Conservation (phyloP, 1,140 invertebrate genomes). For the Belonocnema kinseyi region DNA sequence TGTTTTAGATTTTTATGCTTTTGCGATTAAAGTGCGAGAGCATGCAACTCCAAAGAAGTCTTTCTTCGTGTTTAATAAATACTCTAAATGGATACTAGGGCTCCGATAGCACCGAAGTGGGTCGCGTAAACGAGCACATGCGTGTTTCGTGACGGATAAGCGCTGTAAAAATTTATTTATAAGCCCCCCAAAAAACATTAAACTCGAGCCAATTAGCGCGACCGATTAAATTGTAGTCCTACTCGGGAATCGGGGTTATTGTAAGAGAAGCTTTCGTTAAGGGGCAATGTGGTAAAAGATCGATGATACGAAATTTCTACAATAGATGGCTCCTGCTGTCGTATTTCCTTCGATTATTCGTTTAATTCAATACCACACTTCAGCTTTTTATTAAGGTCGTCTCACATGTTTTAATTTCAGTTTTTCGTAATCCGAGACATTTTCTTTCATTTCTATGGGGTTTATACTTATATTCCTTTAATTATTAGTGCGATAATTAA, state of each 20-base stretch:
- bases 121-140: conserved; percentile 32
- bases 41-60: conserved; percentile 25
- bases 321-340: conserved; percentile 23
- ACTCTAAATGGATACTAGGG: conserved; percentile 39
- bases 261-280: background rate
- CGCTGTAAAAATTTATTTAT: conserved; percentile 14
- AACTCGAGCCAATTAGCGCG: conserved; percentile 3
- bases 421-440: too few relatives aligned
- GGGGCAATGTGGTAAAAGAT: background rate
- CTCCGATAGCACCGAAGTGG: conserved; percentile 39
- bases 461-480: too few relatives aligned
- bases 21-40: conserved; percentile 19
- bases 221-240: conserved; percentile 1
- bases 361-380: background rate
- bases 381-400: background rate
- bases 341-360: conserved; percentile 5
- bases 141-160: conserved; percentile 26
- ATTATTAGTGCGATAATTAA: too few relatives aligned
- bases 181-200: conserved; percentile 10
- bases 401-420: too few relatives aligned
- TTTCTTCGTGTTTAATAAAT: conserved; percentile 40
- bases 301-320: conserved; percentile 17
- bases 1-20: conserved; percentile 28
- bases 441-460: too few relatives aligned
- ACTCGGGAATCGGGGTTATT: conserved; percentile 14